Percentiles rank a stretch among this genome's conserved stretches.
These are phyloP conservation scores for Eilema depressum DNA, from an alignment of 2,888 invertebrate genomes.

Conservation along the genomic window DNA sequence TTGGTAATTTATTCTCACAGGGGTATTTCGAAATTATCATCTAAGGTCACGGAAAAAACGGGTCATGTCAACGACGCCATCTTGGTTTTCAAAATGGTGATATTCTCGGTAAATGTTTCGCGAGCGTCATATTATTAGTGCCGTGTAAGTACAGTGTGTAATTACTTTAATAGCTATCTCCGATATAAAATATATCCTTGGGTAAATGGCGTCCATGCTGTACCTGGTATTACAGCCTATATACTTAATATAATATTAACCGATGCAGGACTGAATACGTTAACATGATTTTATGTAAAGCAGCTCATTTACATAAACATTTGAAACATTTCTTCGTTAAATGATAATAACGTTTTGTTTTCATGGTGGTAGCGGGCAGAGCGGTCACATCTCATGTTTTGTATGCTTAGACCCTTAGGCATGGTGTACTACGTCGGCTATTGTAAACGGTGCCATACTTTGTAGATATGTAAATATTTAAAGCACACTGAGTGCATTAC, in stretches of 20 bases:
- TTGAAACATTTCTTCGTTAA: slow-evolving; percentile 28
- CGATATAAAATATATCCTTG: slow-evolving; percentile 48
- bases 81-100: slow-evolving; percentile 72
- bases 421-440: background rate
- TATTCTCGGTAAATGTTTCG: slow-evolving; percentile 67
- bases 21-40: slow-evolving; percentile 69
- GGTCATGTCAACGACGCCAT: slow-evolving; percentile 62
- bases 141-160: slow-evolving; percentile 64
- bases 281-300: slow-evolving; percentile 32
- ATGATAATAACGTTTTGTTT: slow-evolving; percentile 26
- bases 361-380: slow-evolving; percentile 8
- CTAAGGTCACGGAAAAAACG: slow-evolving; percentile 64
- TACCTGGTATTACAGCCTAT: slow-evolving; percentile 32
- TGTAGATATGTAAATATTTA: background rate
- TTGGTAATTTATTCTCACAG: slow-evolving; percentile 75
- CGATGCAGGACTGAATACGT: slow-evolving; percentile 45
- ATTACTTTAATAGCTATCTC: slow-evolving; percentile 78
- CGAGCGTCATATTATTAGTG: slow-evolving; percentile 61
- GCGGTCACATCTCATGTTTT: slow-evolving; percentile 15
- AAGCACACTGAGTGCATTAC: background rate
- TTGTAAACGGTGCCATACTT: background rate
- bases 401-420: slow-evolving; percentile 13
- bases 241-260: slow-evolving; percentile 24
- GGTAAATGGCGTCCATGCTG: slow-evolving; percentile 27
- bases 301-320: slow-evolving; percentile 34